A percentile compares a stretch with the other conserved stretches of the same genome.
Conservation (phyloP, 1,140 invertebrate species). For the Anastrepha ludens region DNA sequence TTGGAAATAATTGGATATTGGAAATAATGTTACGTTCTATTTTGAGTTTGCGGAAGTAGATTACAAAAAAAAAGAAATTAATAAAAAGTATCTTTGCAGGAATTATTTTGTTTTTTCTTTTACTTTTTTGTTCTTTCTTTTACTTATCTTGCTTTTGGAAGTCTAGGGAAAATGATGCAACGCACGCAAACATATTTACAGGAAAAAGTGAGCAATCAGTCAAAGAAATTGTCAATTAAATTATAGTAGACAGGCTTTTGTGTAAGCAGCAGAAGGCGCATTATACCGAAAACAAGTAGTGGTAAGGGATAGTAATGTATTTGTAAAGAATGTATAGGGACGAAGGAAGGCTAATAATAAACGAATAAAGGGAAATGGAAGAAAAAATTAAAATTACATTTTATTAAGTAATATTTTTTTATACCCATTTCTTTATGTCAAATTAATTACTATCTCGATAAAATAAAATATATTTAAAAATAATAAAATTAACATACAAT, state of each 20-base stretch:
- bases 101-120: not conserved
- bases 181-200: conserved; percentile 50
- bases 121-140: not conserved
- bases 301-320: not conserved
- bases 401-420: no score
- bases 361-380: no score
- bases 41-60: no score
- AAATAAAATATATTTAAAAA: no score
- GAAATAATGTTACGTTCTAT: no score
- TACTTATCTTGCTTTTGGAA: not conserved
- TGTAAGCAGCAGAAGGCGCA: not conserved
- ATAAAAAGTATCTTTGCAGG: not conserved
- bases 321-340: no score
- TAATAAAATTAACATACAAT: no score
- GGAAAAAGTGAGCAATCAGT: conserved; percentile 28
- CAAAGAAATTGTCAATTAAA: not conserved
- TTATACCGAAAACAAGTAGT: not conserved
- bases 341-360: no score
- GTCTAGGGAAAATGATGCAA: conserved; percentile 40
- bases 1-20: no score
- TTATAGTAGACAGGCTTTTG: not conserved
- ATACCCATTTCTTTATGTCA: no score
- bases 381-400: no score
- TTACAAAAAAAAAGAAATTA: not conserved
- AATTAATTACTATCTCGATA: no score